Percentiles rank a stretch among this genome's conserved stretches.
Conservation (phyloP, 2,113 vertebrate species). For the Ivindomyrus marchei region DNA sequence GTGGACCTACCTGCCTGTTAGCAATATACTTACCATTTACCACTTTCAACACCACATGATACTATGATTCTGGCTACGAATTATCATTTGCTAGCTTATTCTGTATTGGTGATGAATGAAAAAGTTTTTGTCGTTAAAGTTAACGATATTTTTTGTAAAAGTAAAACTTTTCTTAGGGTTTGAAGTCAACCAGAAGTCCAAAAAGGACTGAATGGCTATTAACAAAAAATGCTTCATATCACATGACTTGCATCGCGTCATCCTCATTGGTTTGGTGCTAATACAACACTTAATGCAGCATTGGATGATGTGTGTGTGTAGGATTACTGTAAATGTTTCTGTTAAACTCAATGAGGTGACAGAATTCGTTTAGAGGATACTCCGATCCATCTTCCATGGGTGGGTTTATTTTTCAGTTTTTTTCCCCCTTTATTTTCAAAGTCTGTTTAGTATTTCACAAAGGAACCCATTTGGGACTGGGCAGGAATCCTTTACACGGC, state of each 20-base stretch:
- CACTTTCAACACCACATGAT: neutral
- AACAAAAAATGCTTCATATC: neutral
- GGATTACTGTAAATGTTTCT: neutral
- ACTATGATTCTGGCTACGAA: neutral
- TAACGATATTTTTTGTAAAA: neutral
- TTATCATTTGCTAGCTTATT: neutral
- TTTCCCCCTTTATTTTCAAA: neutral
- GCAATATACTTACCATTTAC: neutral
- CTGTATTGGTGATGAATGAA: neutral
- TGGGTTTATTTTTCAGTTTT: neutral
- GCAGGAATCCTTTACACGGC: neutral
- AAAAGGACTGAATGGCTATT: neutral
- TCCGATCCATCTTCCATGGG: neutral
- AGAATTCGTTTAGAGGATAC: neutral
- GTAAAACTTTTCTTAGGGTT: neutral
- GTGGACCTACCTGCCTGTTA: neutral
- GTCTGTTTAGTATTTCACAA: neutral
- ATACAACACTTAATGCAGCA: neutral
- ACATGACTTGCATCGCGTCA: neutral
- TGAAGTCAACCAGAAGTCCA: neutral
- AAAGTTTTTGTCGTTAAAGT: neutral
- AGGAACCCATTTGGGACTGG: slow-evolving; percentile 11
- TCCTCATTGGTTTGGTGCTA: neutral
- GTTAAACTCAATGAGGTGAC: neutral
- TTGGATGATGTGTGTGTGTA: neutral